phyloP scores from a whole-genome alignment of 2,797 vertebrate species.

The Mastacembelus armatus region DNA sequence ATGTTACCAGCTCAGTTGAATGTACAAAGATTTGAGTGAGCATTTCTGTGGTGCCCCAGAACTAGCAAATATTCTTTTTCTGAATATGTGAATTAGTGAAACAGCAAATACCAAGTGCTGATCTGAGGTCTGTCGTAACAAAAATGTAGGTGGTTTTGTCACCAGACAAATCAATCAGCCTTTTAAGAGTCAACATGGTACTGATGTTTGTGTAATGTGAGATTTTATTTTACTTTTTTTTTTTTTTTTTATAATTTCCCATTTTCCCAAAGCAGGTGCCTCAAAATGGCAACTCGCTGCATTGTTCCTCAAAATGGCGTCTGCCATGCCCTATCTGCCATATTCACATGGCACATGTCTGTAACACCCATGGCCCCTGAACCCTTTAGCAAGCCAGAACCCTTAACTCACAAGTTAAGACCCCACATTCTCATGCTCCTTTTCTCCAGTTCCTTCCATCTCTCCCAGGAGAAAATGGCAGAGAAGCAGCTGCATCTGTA shows the following conservation, averaged over 20 bases:
- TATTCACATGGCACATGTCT: conserved; percentile 5
- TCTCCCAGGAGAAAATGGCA: conserved; percentile 14
- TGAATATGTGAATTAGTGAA: neutral
- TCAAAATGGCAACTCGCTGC: conserved; percentile 50
- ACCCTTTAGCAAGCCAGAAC: neutral
- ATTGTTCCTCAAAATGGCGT: conserved; percentile 50
- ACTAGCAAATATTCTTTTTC: no score
- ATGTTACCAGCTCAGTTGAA: no score
- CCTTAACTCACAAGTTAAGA: conserved; percentile 23
- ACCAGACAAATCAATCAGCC: neutral
- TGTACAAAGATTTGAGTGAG: no score
- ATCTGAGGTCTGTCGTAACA: neutral
- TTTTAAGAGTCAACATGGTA: neutral
- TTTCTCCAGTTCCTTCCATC: conserved; percentile 12
- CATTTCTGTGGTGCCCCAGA: no score
- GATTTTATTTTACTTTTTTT: neutral
- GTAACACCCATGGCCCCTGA: neutral
- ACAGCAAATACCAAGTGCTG: neutral
- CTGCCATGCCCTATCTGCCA: conserved; percentile 1
- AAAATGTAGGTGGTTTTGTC: neutral
- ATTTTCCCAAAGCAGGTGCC: neutral
- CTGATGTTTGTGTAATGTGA: neutral
- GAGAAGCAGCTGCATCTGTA: conserved; percentile 53
- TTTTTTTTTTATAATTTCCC: neutral
- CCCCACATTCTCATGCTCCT: conserved; percentile 24